A percentile compares a stretch with the other conserved stretches of the same genome.
Conservation (phyloP, 2,888 invertebrate genomes). For the Erebia epiphron region DNA sequence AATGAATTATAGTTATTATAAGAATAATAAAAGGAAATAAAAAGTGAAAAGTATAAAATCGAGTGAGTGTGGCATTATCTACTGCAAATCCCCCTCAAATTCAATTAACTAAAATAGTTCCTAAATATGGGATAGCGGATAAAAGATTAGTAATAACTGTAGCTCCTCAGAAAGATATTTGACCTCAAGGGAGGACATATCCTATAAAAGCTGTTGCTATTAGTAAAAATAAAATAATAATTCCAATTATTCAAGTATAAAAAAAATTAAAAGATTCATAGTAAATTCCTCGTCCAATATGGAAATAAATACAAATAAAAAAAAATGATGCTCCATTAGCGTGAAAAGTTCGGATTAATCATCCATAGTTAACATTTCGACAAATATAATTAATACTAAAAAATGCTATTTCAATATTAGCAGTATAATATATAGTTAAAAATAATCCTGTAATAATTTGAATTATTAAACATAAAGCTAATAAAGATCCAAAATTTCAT, state of each 20-base stretch:
- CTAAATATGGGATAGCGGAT: conserved; percentile 88
- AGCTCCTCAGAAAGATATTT: conserved; percentile 92
- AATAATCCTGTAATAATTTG: conserved; percentile 74
- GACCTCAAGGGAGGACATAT: conserved; percentile 83
- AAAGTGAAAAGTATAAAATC: conserved; percentile 90
- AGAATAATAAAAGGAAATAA: conserved; percentile 86
- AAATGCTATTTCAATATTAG: conserved; percentile 85
- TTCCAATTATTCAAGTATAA: conserved; percentile 85
- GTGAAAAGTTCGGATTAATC: conserved; percentile 85
- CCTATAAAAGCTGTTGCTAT: conserved; percentile 91
- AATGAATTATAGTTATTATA: conserved; percentile 68
- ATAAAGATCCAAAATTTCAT: conserved; percentile 86
- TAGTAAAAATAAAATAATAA: conserved; percentile 85
- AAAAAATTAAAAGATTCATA: conserved; percentile 77
- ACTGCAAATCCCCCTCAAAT: conserved; percentile 90
- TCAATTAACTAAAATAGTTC: conserved; percentile 85
- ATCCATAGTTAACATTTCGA: conserved; percentile 87
- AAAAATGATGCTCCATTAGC: conserved; percentile 89
- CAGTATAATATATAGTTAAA: conserved; percentile 86
- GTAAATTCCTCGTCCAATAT: conserved; percentile 85
- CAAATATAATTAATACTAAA: conserved; percentile 86
- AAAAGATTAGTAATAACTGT: conserved; percentile 90
- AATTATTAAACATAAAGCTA: conserved; percentile 45
- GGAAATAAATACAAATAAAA: conserved; percentile 87
- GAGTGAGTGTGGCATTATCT: conserved; percentile 88